Base-by-base conservation (phyloP, 2,888 invertebrate genomes). In the Rotaria macrura region DNA sequence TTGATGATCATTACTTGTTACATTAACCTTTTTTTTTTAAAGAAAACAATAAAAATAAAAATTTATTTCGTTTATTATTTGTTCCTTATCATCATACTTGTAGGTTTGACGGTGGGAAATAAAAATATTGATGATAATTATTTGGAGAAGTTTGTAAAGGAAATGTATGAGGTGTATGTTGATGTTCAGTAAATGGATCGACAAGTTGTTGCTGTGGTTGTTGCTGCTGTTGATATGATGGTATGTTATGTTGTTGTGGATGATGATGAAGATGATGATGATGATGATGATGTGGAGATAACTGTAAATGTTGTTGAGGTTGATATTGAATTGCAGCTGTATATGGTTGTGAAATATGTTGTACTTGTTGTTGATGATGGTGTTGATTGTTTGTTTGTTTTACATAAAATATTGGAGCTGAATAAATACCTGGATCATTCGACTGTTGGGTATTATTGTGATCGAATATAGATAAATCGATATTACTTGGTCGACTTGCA, bases 171-270 rank as follows among this genome's bases (percentile, higher is more conserved):
- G 79, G 79, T 43, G 79, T 79, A 79, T 79, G 79, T 43, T 40
- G 72, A 74, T 40, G 74, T 7, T 43, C 23, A 9, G 12, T 14
- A 25, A 12, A 43, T 43, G 40, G 43, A 43, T 79, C 83, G 25
- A 34, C 43, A 4, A 43, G 43, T 79, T 74, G 85, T 54, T 84
- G 84, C 25, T 84, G 84, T 54, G 55, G 84, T 29, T 84, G 84
- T 7, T 38, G 84, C 9, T 38, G 55, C 3, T 40, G 79, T 79
- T 79, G 79, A 43, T 43, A 43, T 25, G 38, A 34, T 6, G 3
- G 65, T 23, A 40, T 20, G 43, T 43, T 43, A 4, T 43, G 79
- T 43, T 79, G 43, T n/a, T 40, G 79, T 12, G 14, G n/a, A 2
- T 23, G n/a, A 43, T 43, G n/a, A n/a, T n/a, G n/a, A n/a, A n/a